phyloP scores from a whole-genome alignment of 2,888 invertebrate genomes.

The Mesochorus sp. region DNA sequence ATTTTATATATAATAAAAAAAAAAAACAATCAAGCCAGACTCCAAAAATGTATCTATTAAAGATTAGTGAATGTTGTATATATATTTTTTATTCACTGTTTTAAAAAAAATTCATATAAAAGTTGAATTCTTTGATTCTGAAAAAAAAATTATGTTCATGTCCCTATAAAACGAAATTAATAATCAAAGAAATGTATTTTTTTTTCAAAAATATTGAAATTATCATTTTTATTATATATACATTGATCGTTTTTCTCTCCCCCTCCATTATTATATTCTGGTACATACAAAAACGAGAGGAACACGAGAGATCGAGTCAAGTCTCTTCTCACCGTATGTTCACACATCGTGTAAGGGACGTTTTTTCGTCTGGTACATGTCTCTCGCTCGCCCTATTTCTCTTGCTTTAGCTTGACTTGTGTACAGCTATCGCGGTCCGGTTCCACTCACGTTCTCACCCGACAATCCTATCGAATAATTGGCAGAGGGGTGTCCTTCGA shows the following conservation, averaged over 20 bases:
- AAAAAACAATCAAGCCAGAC: background rate
- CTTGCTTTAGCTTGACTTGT: background rate
- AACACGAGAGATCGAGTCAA: slow-evolving; percentile 41
- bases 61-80: too few species aligned
- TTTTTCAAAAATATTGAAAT: background rate
- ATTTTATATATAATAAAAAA: background rate
- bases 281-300: slow-evolving; percentile 9
- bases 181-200: background rate
- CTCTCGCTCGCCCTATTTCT: background rate
- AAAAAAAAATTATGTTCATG: background rate
- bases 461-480: slow-evolving; percentile 74
- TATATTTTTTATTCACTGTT: too few species aligned
- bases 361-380: slow-evolving; percentile 5
- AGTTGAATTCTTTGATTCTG: background rate
- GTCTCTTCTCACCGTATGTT: slow-evolving; percentile 75
- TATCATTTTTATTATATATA: background rate
- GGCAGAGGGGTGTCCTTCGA: slow-evolving; percentile 74
- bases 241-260: background rate
- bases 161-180: background rate
- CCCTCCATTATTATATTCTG: background rate
- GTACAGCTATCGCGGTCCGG: background rate
- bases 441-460: slow-evolving; percentile 26
- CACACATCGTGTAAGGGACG: slow-evolving; percentile 70
- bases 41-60: slow-evolving; percentile 34
- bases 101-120: background rate